These are phyloP conservation scores for Heliornis fulica DNA, from an alignment of 2,113 vertebrate genomes.

Conservation along the genomic window DNA sequence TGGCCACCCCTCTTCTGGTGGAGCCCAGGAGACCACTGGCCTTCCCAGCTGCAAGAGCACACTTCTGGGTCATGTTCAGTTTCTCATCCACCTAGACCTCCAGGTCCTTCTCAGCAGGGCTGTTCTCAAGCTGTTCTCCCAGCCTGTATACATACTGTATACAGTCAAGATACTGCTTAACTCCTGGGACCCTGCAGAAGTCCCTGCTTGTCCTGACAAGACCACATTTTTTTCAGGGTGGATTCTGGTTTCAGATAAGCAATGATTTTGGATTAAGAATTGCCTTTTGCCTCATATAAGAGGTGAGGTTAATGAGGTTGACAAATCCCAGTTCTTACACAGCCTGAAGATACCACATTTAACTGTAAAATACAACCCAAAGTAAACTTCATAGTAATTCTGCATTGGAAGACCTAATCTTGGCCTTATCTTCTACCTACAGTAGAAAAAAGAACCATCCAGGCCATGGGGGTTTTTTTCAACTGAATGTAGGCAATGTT, in stretches of 20 bases:
- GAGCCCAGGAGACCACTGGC: too few relatives aligned
- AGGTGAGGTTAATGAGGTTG: background rate
- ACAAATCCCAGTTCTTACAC: background rate
- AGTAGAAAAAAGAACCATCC: background rate
- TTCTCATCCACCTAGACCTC: too few relatives aligned
- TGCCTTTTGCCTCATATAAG: background rate
- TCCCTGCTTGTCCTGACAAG: background rate
- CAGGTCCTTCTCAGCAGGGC: too few relatives aligned
- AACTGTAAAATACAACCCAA: background rate
- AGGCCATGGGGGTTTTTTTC: background rate
- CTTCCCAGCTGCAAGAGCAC: too few relatives aligned
- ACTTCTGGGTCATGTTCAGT: too few relatives aligned
- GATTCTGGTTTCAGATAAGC: background rate
- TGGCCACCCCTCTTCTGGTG: too few relatives aligned
- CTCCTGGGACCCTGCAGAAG: background rate
- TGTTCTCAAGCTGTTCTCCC: too few relatives aligned
- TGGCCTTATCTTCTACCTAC: too few relatives aligned
- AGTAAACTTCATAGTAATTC: background rate
- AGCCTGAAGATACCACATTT: background rate
- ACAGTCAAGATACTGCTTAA: background rate
- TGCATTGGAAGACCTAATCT: background rate
- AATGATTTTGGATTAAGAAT: background rate
- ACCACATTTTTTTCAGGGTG: background rate
- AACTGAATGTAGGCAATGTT: background rate
- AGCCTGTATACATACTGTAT: too few relatives aligned